phyloP scores from a whole-genome alignment of 2,888 invertebrate species.

The Spodoptera exigua region DNA sequence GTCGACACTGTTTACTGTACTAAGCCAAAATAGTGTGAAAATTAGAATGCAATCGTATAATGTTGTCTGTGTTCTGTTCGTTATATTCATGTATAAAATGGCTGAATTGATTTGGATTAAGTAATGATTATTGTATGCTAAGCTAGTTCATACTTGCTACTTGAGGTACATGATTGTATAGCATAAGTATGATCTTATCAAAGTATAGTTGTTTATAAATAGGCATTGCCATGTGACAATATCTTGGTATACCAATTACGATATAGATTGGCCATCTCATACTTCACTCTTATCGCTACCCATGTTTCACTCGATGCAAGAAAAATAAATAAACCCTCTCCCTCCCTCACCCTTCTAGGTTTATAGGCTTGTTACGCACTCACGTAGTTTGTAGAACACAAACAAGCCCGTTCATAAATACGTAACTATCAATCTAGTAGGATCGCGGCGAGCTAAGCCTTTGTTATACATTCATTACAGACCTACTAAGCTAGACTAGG shows the following conservation, averaged over 20 bases:
- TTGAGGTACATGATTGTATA: too few species aligned
- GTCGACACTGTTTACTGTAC: too few species aligned
- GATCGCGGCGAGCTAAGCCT: conserved; percentile 14
- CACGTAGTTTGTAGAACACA: conserved; percentile 43
- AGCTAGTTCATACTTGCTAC: too few species aligned
- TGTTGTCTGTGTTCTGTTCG: too few species aligned
- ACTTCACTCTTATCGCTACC: conserved; percentile 6
- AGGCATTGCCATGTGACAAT: too few species aligned
- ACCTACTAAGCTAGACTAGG: conserved; percentile 26
- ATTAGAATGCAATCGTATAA: too few species aligned
- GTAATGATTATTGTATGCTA: too few species aligned
- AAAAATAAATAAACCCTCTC: conserved; percentile 27
- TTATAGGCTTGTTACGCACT: conserved; percentile 39
- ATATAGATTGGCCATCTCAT: conserved; percentile 11
- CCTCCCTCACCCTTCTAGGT: conserved; percentile 14
- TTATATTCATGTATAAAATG: too few species aligned
- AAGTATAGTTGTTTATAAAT: too few species aligned
- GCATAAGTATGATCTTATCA: too few species aligned
- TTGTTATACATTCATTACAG: conserved; percentile 35
- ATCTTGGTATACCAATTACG: background rate
- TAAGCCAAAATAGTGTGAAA: too few species aligned
- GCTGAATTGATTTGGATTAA: too few species aligned
- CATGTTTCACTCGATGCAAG: conserved; percentile 34
- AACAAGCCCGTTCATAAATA: conserved; percentile 49
- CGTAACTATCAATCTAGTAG: conserved; percentile 39